Percentiles rank a stretch among this genome's conserved stretches.
phyloP scores from a whole-genome alignment of 1,140 invertebrate genomes.

The Drosophila micromelanica region DNA sequence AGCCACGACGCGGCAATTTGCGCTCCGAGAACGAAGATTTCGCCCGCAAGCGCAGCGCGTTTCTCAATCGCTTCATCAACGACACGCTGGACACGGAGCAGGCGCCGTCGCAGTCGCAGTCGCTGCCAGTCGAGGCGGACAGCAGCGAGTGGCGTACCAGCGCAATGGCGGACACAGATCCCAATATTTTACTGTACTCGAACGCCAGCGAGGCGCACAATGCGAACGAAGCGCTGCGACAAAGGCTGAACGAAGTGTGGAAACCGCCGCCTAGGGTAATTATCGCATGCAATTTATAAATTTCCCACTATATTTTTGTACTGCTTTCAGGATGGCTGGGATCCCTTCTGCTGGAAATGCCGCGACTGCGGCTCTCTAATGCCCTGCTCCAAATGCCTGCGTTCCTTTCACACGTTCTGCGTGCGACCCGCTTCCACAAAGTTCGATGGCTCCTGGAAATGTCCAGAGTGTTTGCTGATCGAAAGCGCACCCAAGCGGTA shows the following conservation, averaged over 20 bases:
- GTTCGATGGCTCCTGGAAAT: constrained; percentile 89
- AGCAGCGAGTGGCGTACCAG: constrained; percentile 33
- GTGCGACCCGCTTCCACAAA: constrained; percentile 86
- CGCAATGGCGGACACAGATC: constrained; percentile 30
- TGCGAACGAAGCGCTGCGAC: constrained; percentile 37
- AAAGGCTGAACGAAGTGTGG: constrained; percentile 53
- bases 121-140: constrained; percentile 9
- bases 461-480: constrained; percentile 93
- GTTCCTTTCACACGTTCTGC: constrained; percentile 93
- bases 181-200: constrained; percentile 45
- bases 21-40: constrained; percentile 87
- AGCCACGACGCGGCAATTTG: constrained; percentile 73
- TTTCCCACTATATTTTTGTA: not conserved
- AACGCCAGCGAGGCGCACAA: constrained; percentile 38
- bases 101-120: too few relatives aligned
- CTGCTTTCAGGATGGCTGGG: constrained; percentile 84
- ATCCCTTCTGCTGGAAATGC: constrained; percentile 96
- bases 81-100: constrained; percentile 35
- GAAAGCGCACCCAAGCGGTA: constrained; percentile 90
- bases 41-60: constrained; percentile 86
- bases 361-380: constrained; percentile 87
- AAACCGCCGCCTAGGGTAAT: constrained; percentile 65
- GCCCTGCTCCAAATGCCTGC: constrained; percentile 92
- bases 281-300: not conserved
- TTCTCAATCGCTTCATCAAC: constrained; percentile 84